Evolutionary conservation across 2,888 invertebrate genomes (phyloP).

Genomic region (Eudasyphora cyanicolor): DNA sequence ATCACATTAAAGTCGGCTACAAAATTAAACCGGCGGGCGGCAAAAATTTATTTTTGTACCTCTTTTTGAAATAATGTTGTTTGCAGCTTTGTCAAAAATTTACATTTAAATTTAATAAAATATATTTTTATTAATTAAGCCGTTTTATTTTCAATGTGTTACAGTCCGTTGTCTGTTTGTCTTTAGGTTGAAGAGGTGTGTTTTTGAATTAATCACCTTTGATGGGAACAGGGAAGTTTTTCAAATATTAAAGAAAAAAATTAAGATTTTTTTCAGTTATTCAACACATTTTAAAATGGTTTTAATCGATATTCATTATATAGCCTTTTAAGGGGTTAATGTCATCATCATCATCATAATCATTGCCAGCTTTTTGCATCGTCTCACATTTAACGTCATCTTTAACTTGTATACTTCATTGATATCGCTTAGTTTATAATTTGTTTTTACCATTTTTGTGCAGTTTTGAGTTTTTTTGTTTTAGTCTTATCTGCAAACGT

Average conservation of each 20-base stretch:
- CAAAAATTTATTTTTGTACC: not conserved
- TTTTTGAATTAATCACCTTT: not conserved
- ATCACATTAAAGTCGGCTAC: not conserved
- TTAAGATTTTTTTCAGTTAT: not conserved
- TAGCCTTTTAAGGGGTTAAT: constrained; percentile 12
- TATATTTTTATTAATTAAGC: not conserved
- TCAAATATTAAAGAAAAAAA: not conserved
- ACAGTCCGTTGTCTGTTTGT: too few relatives aligned
- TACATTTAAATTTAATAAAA: not conserved
- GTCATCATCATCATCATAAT: not conserved
- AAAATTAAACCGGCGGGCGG: constrained; percentile 14
- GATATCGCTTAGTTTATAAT: not conserved
- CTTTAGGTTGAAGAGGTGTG: not conserved
- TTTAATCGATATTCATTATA: not conserved
- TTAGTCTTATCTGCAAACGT: constrained; percentile 36
- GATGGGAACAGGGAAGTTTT: not conserved
- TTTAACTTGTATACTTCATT: not conserved
- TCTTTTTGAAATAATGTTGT: not conserved
- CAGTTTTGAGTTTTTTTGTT: not conserved
- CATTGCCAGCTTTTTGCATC: not conserved
- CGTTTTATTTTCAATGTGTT: not conserved
- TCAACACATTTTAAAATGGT: not conserved
- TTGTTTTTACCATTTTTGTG: not conserved
- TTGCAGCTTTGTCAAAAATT: not conserved
- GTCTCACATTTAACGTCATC: not conserved